These are phyloP conservation scores for Leptopilina syphax DNA, from an alignment of 2,888 invertebrate species.

Conservation along the genomic window DNA sequence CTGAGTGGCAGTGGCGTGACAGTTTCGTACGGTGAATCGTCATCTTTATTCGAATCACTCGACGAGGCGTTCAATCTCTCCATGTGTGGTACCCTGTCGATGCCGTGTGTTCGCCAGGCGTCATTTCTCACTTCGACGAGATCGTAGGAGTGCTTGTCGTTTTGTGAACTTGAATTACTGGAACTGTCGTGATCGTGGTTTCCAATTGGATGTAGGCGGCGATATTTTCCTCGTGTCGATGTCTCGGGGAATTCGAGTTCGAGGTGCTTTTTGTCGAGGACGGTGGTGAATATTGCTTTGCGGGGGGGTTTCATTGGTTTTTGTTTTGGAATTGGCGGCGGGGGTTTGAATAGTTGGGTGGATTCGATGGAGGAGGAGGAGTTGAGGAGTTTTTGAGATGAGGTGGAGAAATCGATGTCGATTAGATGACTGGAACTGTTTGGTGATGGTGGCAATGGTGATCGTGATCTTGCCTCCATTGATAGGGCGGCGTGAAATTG, in stretches of 20 bases:
- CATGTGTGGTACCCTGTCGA: conserved; percentile 85
- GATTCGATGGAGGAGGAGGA: conserved; percentile 63
- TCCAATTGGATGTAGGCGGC: conserved; percentile 78
- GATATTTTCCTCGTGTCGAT: conserved; percentile 79
- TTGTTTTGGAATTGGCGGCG: conserved; percentile 80
- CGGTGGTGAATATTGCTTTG: conserved; percentile 76
- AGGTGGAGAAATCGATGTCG: conserved; percentile 76
- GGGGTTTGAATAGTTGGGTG: conserved; percentile 57
- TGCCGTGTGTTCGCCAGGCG: conserved; percentile 89
- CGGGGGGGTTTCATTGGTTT: conserved; percentile 83
- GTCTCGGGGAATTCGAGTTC: conserved; percentile 77
- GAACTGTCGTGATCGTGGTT: conserved; percentile 54
- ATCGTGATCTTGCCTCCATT: conserved; percentile 89
- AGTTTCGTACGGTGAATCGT: conserved; percentile 71
- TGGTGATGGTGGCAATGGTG: conserved; percentile 86
- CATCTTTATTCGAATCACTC: conserved; percentile 57
- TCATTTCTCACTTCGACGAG: conserved; percentile 86
- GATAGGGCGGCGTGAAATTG: conserved; percentile 86
- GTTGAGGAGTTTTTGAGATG: conserved; percentile 64
- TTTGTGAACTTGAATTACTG: conserved; percentile 54
- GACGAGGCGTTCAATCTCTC: conserved; percentile 77
- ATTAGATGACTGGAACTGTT: conserved; percentile 77
- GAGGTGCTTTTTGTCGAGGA: conserved; percentile 73
- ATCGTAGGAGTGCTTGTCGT: conserved; percentile 83
- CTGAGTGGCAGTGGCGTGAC: conserved; percentile 58